Evolutionary conservation across 2,797 vertebrate species (phyloP).

Genomic region (Trichosurus vulpecula): DNA sequence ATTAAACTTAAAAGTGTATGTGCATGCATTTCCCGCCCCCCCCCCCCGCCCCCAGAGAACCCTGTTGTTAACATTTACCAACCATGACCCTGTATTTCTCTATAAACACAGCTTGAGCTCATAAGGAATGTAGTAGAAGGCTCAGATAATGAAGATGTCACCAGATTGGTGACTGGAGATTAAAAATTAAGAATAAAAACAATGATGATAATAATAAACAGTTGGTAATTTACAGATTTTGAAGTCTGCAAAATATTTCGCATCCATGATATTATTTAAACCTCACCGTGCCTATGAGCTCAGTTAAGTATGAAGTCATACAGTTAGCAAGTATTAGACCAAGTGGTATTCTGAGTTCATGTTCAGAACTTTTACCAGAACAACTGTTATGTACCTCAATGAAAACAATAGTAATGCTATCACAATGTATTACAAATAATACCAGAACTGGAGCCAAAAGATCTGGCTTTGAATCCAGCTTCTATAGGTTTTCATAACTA

Average conservation of each 20-base stretch:
- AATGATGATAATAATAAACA: neutral
- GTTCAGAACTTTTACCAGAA: neutral
- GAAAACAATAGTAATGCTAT: neutral
- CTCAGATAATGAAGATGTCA: neutral
- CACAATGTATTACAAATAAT: neutral
- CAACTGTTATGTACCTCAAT: neutral
- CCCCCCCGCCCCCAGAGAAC: no score
- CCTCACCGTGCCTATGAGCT: neutral
- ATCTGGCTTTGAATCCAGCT: neutral
- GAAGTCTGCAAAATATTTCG: neutral
- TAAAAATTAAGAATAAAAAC: neutral
- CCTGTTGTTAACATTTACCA: no score
- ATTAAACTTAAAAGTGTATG: neutral
- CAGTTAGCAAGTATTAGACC: neutral
- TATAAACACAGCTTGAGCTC: neutral
- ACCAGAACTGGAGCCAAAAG: neutral
- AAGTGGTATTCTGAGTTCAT: neutral
- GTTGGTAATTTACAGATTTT: neutral
- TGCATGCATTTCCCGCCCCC: neutral
- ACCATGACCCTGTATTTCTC: neutral
- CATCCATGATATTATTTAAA: neutral
- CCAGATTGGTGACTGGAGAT: neutral
- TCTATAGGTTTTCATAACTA: neutral
- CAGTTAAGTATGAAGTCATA: neutral
- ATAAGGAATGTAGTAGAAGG: neutral